Percentiles rank a stretch among this genome's conserved stretches.
These are phyloP conservation scores for Lomographa bimaculata DNA, from an alignment of 2,888 invertebrate species.

Conservation along the genomic window DNA sequence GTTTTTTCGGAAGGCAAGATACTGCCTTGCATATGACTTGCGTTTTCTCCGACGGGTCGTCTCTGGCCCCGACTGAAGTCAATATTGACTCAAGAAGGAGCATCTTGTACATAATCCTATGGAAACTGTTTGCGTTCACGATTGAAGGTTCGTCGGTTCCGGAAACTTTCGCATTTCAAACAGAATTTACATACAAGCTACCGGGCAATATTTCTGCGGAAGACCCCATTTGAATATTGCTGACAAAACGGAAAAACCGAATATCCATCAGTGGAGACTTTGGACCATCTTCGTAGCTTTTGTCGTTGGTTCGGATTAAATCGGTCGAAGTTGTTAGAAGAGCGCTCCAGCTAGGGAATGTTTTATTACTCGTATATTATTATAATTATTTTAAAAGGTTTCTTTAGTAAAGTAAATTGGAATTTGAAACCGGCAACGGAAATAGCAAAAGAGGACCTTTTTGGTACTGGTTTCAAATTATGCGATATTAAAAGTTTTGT, in stretches of 20 bases:
- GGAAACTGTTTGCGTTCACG: conserved; percentile 75
- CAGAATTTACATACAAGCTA: conserved; percentile 76
- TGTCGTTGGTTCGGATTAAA: conserved; percentile 12
- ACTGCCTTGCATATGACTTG: conserved; percentile 9
- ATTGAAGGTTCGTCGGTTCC: conserved; percentile 69
- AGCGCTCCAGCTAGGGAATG: conserved; percentile 2
- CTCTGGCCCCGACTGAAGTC: conserved; percentile 50
- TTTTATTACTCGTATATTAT: too few relatives aligned
- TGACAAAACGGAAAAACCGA: conserved; percentile 59
- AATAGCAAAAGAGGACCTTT: too few relatives aligned
- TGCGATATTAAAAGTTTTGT: too few relatives aligned
- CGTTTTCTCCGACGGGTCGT: conserved; percentile 26
- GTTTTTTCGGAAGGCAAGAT: not conserved
- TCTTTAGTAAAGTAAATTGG: too few relatives aligned
- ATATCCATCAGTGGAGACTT: conserved; percentile 45
- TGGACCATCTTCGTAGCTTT: conserved; percentile 26
- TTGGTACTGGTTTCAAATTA: too few relatives aligned
- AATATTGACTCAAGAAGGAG: conserved; percentile 71
- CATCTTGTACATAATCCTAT: conserved; percentile 77
- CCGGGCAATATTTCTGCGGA: conserved; percentile 72
- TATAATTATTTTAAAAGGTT: too few relatives aligned
- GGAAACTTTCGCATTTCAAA: conserved; percentile 75
- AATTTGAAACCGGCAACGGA: too few relatives aligned
- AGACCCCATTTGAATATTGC: conserved; percentile 72
- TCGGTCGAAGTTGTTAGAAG: conserved; percentile 12